Conservation (phyloP, 35 echinoderm and acorn worm genomes). For the Ophiothrix spiculata region DNA sequence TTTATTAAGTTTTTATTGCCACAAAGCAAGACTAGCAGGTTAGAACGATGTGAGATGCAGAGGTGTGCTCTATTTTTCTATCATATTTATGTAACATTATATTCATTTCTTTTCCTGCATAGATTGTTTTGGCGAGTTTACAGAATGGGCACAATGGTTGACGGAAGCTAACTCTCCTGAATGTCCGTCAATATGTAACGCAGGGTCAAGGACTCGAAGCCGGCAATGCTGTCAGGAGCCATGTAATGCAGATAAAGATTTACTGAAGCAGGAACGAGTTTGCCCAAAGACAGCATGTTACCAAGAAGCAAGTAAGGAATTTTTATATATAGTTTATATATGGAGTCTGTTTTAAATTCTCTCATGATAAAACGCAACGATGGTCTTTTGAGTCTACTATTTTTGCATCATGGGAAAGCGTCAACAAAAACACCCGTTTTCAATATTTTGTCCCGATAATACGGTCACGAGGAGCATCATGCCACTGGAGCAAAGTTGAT, state of each 20-base stretch:
- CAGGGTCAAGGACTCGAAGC: background rate
- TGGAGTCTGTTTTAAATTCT: background rate
- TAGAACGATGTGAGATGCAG: no score
- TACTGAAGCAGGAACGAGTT: background rate
- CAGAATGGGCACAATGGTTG: background rate
- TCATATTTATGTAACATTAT: no score
- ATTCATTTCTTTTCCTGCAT: no score
- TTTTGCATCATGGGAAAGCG: background rate
- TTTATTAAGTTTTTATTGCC: no score
- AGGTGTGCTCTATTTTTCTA: no score
- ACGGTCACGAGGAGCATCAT: no score
- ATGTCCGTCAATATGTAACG: background rate
- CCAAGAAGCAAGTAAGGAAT: background rate
- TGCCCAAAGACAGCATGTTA: background rate
- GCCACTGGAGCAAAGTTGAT: no score
- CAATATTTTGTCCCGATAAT: background rate
- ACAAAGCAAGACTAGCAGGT: no score
- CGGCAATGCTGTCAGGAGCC: background rate
- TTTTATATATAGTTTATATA: background rate
- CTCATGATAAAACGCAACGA: background rate
- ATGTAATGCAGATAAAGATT: background rate
- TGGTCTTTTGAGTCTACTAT: background rate
- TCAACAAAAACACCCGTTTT: background rate
- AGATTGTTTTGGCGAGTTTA: background rate
- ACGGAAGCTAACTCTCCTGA: background rate